Evolutionary conservation across 2,888 invertebrate species (phyloP).

Genomic region (Spisula solida): DNA sequence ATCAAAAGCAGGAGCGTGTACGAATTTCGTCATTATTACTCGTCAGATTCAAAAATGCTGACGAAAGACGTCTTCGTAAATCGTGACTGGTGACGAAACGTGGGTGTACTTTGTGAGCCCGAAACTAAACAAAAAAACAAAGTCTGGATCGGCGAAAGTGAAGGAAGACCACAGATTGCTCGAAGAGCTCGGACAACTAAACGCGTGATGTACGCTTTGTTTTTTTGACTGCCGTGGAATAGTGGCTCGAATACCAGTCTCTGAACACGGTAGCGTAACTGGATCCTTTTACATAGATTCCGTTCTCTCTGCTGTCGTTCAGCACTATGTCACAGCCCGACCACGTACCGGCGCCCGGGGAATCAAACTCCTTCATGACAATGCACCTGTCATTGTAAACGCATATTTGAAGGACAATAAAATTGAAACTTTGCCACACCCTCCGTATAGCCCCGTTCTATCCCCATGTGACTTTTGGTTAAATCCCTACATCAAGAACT

Average conservation of each 20-base stretch:
- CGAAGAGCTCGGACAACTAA: background rate
- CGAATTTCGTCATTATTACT: no score
- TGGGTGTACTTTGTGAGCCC: background rate
- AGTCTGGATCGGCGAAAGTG: background rate
- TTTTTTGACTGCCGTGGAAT: no score
- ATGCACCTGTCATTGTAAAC: slow-evolving; percentile 47
- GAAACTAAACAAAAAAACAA: background rate
- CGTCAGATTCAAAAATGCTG: background rate
- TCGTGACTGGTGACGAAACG: background rate
- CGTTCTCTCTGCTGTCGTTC: no score
- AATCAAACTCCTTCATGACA: slow-evolving; percentile 41
- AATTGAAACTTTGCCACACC: slow-evolving; percentile 33
- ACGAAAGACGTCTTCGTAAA: no score
- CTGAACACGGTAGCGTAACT: no score
- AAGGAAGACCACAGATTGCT: background rate
- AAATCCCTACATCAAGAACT: background rate
- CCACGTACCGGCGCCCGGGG: no score
- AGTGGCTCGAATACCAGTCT: no score
- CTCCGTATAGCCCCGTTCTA: slow-evolving; percentile 44
- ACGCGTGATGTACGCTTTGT: no score
- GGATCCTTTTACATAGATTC: no score
- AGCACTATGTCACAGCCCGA: background rate
- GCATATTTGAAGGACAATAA: slow-evolving; percentile 32
- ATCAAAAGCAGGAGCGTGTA: background rate
- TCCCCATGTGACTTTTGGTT: slow-evolving; percentile 51